A percentile compares a stretch with the other conserved stretches of the same genome.
Evolutionary conservation across 2,888 invertebrate genomes (phyloP).

Genomic region (Ormyrus nitidulus): DNA sequence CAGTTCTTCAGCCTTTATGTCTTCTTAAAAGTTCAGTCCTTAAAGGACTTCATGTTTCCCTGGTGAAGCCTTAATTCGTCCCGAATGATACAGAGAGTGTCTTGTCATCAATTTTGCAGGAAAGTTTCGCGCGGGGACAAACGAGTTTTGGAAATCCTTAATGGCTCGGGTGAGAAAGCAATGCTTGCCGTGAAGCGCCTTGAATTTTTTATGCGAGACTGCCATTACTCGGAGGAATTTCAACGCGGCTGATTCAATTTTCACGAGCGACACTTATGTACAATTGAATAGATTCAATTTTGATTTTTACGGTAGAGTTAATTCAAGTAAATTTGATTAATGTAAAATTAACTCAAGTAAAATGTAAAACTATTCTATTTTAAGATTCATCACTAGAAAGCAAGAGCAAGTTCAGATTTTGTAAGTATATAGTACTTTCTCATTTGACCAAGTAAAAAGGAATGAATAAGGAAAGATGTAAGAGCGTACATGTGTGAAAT

Average conservation of each 20-base stretch:
- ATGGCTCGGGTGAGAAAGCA: constrained; percentile 13
- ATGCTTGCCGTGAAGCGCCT: constrained; percentile 3
- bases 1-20: background rate
- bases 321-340: too few species aligned
- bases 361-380: too few species aligned
- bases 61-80: constrained; percentile 4
- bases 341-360: too few species aligned
- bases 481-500: constrained; percentile 3
- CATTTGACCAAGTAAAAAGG: background rate
- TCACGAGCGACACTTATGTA: too few species aligned
- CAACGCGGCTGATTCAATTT: background rate
- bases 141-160: constrained; percentile 36
- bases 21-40: constrained; percentile 8
- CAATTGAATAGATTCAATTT: too few species aligned
- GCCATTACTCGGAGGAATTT: background rate
- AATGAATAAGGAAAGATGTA: constrained; percentile 18
- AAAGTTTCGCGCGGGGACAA: constrained; percentile 29
- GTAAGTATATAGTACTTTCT: too few species aligned
- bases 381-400: too few species aligned
- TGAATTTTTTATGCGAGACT: constrained; percentile 14
- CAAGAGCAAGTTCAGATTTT: too few species aligned
- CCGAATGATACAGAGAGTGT: constrained; percentile 19
- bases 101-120: constrained; percentile 39
- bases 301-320: too few species aligned
- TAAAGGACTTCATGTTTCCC: constrained; percentile 18